Base-by-base conservation (phyloP, 2,113 vertebrate species). In the Cynopterus brachyotis region DNA sequence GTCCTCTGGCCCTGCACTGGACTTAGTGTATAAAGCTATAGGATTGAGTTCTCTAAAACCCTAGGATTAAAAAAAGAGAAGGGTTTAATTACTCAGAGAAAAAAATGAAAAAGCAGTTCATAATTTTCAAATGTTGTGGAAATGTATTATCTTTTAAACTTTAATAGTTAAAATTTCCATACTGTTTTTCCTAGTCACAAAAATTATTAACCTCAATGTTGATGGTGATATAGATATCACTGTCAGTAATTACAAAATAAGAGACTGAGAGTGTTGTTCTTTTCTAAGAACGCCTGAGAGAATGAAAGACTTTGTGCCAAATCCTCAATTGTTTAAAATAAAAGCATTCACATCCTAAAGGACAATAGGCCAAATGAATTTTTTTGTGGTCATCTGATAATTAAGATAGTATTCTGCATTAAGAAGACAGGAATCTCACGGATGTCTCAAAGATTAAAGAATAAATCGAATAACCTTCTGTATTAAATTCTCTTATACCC, bases 11-110 rank as follows among this genome's bases (percentile, higher is more conserved):
- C 73, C 94, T 13, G 22, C 81, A 69, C 85, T 85, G 57, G 97
- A 93, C 47, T 98, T 98, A 55, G 99, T 30, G 83, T 99, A 99
- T 22, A 99, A 97, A 79, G 98, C 98, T 30, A 98, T 98, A 42
- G 99, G 99, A 75, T 98, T 99, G 93, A 99, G 94, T 17, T 98
- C 97, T 60, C 80, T 45, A 85, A 99, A 99, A 32, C 98, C 96
- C 99, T 99, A 94, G 40, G 47, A 69, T 80, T 66, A 70, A 94
- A 92, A n/a, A 95, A 67, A 73, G 67, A 24, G 10, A 37, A 75
- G n/a, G 9, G 19, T 72, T 95, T 82, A 72, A 24, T 93, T 40
- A 95, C 5, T 30, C 32, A 28, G 9, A 37, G 16, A 76, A 32
- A 73, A 73, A 79, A 96, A 35, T 42, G 1, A 75, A 75, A 87